Evolutionary conservation across 1,140 invertebrate genomes (phyloP).

Genomic region (Philopotamus ludificatus): DNA sequence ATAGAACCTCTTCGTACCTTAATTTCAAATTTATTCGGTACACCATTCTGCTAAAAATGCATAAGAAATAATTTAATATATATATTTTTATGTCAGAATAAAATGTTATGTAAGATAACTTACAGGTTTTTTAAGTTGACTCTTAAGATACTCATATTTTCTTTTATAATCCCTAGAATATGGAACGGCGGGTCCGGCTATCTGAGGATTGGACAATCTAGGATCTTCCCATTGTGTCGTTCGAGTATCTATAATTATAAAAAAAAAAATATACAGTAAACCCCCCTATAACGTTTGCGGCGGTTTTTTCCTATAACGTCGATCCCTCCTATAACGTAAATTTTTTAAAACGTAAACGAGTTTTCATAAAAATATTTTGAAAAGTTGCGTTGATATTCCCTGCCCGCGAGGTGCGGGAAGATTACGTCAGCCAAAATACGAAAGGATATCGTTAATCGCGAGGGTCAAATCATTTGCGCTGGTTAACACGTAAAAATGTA

Average conservation of each 20-base stretch:
- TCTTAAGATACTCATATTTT: conserved; percentile 98
- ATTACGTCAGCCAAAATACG: too few species aligned
- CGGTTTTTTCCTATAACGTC: too few species aligned
- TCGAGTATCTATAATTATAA: conserved; percentile 73
- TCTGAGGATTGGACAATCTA: conserved; percentile 90
- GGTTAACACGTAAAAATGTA: too few species aligned
- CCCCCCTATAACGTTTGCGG: too few species aligned
- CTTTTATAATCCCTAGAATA: conserved; percentile 98
- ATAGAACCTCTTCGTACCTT: conserved; percentile 88
- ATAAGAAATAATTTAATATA: conserved; percentile 3
- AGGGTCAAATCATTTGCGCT: too few species aligned
- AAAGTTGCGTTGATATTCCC: too few species aligned
- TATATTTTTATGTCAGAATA: conserved; percentile 12
- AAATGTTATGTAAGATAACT: conserved; percentile 54
- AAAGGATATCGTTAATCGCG: too few species aligned
- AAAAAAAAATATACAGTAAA: too few species aligned
- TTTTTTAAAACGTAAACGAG: too few species aligned
- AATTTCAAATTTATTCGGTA: conserved; percentile 98
- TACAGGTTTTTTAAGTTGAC: conserved; percentile 92
- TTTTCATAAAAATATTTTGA: too few species aligned
- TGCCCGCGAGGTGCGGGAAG: too few species aligned
- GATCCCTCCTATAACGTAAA: too few species aligned
- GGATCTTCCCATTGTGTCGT: conserved; percentile 99
- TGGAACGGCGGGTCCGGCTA: conserved; percentile 94
- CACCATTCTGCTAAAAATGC: conserved; percentile 80